Evolutionary conservation across 2,797 vertebrate species (phyloP).

Genomic region (Dryobates pubescens): DNA sequence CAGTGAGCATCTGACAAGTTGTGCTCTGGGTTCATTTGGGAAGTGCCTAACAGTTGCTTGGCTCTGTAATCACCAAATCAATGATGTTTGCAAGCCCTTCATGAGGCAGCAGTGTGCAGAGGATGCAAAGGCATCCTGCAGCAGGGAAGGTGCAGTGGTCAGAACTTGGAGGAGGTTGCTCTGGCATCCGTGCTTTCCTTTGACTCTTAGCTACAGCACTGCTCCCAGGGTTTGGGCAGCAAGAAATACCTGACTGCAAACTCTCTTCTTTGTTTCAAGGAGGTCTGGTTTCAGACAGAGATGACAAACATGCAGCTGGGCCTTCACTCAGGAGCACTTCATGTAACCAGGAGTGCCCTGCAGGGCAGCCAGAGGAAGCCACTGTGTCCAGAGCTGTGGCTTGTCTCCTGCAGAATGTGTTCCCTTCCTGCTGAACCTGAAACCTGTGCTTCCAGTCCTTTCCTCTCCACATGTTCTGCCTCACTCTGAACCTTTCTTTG

Average conservation of each 20-base stretch:
- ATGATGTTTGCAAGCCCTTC: neutral
- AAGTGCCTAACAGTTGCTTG: neutral
- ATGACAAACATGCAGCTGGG: constrained; percentile 53
- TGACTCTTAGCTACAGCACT: neutral
- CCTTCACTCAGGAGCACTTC: constrained; percentile 49
- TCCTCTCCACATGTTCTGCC: neutral
- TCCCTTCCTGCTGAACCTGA: constrained; percentile 3
- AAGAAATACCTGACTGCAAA: constrained; percentile 26
- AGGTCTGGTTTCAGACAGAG: constrained; percentile 37
- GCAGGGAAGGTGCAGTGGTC: neutral
- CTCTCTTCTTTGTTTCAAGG: constrained; percentile 25
- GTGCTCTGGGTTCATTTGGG: neutral
- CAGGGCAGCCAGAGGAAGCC: constrained; percentile 20
- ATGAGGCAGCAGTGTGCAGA: neutral
- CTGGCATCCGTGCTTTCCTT: neutral
- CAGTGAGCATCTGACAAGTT: neutral
- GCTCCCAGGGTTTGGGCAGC: neutral
- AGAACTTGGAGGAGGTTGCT: neutral
- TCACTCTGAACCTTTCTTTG: neutral
- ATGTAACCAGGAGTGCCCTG: neutral
- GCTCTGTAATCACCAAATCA: neutral
- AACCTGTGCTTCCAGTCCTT: neutral
- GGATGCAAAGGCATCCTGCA: neutral
- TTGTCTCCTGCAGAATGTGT: constrained; percentile 24
- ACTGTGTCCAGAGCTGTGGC: constrained; percentile 16